A percentile compares a stretch with the other conserved stretches of the same genome.
These are phyloP conservation scores for Litocranius walleri DNA, from an alignment of 2,113 vertebrate species.

Conservation along the genomic window DNA sequence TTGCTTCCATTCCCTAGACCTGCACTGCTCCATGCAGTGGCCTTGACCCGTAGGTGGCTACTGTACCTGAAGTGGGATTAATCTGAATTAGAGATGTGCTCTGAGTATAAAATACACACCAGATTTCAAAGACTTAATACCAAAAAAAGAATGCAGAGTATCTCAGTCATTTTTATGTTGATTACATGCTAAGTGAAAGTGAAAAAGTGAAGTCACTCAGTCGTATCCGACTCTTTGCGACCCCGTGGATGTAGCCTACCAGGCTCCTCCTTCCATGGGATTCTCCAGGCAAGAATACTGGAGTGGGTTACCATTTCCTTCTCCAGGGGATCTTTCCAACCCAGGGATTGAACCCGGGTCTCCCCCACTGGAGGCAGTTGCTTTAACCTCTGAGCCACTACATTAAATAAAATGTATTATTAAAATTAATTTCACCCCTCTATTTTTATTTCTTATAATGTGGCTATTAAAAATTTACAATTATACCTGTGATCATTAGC, in stretches of 20 bases:
- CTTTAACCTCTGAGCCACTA: neutral
- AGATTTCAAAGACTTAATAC: constrained; percentile 18
- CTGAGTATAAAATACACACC: neutral
- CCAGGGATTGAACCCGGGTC: too few species aligned
- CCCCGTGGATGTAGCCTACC: too few species aligned
- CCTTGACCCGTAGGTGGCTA: neutral
- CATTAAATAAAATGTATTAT: neutral
- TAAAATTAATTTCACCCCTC: constrained; percentile 17
- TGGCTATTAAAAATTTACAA: neutral
- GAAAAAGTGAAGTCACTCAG: too few species aligned
- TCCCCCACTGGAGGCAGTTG: too few species aligned
- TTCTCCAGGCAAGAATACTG: too few species aligned
- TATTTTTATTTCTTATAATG: constrained; percentile 27
- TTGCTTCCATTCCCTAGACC: neutral
- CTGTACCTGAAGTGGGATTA: neutral
- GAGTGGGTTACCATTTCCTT: too few species aligned
- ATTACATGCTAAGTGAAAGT: neutral
- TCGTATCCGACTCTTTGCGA: too few species aligned
- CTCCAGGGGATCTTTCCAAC: too few species aligned
- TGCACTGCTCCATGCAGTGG: neutral
- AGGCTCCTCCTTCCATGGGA: too few species aligned
- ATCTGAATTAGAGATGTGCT: neutral
- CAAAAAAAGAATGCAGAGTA: neutral
- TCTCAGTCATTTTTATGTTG: neutral
- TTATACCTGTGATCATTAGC: neutral